A percentile compares a stretch with the other conserved stretches of the same genome.
Evolutionary conservation across 30 jellyfish, hydroid and myxozoan species (phyloP).

Genomic region (Phacellophora camtschatica): DNA sequence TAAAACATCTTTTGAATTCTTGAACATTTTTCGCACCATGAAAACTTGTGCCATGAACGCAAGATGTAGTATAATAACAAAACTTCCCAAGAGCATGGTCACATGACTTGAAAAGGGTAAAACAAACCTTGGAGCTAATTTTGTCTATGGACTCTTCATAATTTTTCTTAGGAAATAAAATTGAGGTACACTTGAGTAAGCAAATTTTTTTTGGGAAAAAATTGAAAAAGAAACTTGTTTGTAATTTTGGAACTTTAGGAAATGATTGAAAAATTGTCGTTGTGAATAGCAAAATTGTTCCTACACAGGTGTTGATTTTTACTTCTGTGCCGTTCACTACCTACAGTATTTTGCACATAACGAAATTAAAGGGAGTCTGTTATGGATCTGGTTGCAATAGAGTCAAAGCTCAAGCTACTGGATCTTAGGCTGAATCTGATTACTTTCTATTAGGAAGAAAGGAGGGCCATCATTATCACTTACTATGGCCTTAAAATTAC

Average conservation of each 20-base stretch:
- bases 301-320: too few relatives aligned
- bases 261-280: too few relatives aligned
- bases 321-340: too few relatives aligned
- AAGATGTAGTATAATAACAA: background rate
- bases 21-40: background rate
- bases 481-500: background rate
- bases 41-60: background rate
- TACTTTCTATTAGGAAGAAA: background rate
- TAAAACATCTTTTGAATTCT: background rate
- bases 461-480: background rate
- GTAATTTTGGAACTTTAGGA: too few relatives aligned
- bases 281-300: too few relatives aligned
- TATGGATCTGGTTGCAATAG: background rate
- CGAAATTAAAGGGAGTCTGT: background rate
- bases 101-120: background rate
- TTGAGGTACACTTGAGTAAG: background rate
- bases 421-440: background rate
- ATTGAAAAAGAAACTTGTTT: background rate
- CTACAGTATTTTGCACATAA: background rate
- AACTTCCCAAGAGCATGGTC: background rate
- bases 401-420: background rate
- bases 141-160: background rate
- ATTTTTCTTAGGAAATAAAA: background rate
- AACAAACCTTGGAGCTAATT: background rate
- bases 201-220: background rate